Conservation (phyloP, 2,888 invertebrate genomes). For the Mythimna impura region DNA sequence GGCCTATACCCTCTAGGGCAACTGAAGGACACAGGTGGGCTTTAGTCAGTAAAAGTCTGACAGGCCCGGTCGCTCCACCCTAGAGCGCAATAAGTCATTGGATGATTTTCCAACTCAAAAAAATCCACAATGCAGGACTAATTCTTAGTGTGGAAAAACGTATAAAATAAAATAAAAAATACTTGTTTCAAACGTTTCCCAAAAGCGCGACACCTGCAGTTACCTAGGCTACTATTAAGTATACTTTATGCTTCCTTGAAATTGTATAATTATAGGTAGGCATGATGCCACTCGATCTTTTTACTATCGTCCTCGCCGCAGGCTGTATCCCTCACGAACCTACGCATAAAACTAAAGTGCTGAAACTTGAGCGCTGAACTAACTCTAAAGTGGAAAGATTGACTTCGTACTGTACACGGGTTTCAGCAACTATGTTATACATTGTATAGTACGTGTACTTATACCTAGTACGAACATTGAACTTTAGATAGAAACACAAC, state of each 20-base stretch:
- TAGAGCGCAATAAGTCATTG: too few species aligned
- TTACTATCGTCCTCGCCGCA: slow-evolving; percentile 60
- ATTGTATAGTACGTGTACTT: slow-evolving; percentile 5
- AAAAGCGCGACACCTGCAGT: slow-evolving; percentile 21
- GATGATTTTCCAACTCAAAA: too few species aligned
- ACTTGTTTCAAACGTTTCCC: slow-evolving; percentile 19
- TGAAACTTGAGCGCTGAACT: slow-evolving; percentile 59
- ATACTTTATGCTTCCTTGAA: slow-evolving; percentile 38
- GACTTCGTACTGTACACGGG: slow-evolving; percentile 45
- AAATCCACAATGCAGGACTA: too few species aligned
- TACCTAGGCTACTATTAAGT: background rate
- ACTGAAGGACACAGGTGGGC: too few species aligned
- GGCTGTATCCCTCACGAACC: slow-evolving; percentile 46
- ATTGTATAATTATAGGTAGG: slow-evolving; percentile 55
- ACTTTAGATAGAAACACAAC: slow-evolving; percentile 5
- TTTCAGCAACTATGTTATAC: slow-evolving; percentile 23
- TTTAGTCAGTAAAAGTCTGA: too few species aligned
- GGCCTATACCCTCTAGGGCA: too few species aligned
- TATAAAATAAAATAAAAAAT: too few species aligned
- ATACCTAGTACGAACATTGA: slow-evolving; percentile 10
- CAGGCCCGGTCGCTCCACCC: too few species aligned
- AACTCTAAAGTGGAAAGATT: slow-evolving; percentile 60
- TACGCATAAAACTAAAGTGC: slow-evolving; percentile 57
- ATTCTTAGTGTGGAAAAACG: too few species aligned
- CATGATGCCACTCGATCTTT: slow-evolving; percentile 58